phyloP scores from a whole-genome alignment of 1,140 invertebrate genomes.

The Tetramorium alpestre region DNA sequence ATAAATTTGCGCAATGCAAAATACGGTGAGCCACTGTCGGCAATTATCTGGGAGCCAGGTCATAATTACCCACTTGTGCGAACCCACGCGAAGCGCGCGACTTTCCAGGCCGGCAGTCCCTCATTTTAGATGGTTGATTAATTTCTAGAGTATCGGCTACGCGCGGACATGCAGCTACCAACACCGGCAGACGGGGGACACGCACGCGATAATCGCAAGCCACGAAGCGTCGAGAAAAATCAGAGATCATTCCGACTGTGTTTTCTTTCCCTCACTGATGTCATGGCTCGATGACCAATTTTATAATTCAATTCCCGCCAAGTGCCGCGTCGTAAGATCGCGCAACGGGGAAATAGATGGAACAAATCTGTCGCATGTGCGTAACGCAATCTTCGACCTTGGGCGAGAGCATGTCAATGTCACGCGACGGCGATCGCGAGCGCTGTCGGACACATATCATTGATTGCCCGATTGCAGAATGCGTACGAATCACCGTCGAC shows the following conservation, averaged over 20 bases:
- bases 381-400: slow-evolving; percentile 13
- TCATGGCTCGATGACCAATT: background rate
- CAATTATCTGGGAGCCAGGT: slow-evolving; percentile 12
- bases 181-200: background rate
- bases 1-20: slow-evolving; percentile 41
- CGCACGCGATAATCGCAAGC: background rate
- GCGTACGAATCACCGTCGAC: background rate
- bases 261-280: background rate
- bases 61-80: slow-evolving; percentile 35
- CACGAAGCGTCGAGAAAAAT: background rate
- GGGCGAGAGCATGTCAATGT: slow-evolving; percentile 17
- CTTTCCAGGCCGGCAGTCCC: slow-evolving; percentile 32
- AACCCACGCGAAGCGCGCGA: slow-evolving; percentile 14
- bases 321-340: background rate
- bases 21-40: background rate
- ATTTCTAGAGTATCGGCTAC: background rate
- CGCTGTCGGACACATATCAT: background rate
- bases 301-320: background rate
- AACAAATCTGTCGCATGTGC: slow-evolving; percentile 12
- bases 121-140: slow-evolving; percentile 30
- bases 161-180: too few relatives aligned
- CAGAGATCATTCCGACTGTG: background rate
- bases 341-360: background rate
- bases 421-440: slow-evolving; percentile 13
- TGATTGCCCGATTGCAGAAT: slow-evolving; percentile 12